These are phyloP conservation scores for Fukomys damarensis DNA, from an alignment of 2,113 vertebrate genomes.

Conservation along the genomic window DNA sequence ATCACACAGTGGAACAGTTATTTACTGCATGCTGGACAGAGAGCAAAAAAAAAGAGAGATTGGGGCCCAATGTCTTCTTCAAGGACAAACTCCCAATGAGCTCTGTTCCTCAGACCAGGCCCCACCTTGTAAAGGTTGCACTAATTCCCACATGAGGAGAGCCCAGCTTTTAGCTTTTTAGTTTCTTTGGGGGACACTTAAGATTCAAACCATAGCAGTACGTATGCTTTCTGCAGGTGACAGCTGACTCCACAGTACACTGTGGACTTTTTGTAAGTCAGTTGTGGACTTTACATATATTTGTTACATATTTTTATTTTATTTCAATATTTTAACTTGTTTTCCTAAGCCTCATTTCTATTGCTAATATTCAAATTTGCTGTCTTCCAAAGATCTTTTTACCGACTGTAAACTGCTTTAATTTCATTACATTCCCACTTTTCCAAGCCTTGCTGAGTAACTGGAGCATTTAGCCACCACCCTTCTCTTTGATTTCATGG, in stretches of 20 bases:
- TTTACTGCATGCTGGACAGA: background rate
- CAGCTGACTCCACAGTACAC: background rate
- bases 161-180: background rate
- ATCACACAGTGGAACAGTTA: background rate
- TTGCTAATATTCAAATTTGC: background rate
- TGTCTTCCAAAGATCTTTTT: background rate
- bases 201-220: background rate
- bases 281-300: too few relatives aligned
- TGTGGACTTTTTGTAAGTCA: background rate
- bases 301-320: background rate
- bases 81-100: background rate
- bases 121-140: background rate
- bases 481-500: background rate
- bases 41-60: background rate
- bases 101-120: background rate
- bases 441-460: background rate
- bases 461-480: rapidly evolving
- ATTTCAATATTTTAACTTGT: background rate
- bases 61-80: background rate
- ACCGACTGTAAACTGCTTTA: background rate
- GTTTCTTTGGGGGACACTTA: background rate
- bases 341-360: background rate
- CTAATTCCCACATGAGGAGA: background rate
- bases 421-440: too few relatives aligned
- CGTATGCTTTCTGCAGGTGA: background rate